phyloP scores from a whole-genome alignment of 1,140 invertebrate genomes.

The Oreohelix idahoensis region DNA sequence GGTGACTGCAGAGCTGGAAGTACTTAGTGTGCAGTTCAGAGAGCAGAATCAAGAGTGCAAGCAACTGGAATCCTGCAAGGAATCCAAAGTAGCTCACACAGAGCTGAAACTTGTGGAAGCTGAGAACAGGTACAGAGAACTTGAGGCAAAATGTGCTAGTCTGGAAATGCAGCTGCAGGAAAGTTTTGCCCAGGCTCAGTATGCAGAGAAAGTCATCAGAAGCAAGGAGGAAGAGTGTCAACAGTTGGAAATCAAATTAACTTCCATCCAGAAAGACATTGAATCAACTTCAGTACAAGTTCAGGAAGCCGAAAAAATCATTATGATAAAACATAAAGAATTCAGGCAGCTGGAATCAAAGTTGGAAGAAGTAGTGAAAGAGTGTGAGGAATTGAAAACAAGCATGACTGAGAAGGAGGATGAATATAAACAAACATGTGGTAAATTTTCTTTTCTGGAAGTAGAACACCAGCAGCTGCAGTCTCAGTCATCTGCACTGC shows the following conservation, averaged over 20 bases:
- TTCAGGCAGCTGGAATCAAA: conserved; percentile 22
- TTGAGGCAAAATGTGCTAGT: conserved; percentile 33
- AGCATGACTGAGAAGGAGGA: conserved; percentile 31
- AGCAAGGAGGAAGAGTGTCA: conserved; percentile 3
- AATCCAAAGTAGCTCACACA: conserved; percentile 16
- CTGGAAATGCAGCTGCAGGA: conserved; percentile 33
- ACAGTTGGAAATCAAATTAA: not conserved
- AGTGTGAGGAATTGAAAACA: conserved; percentile 39
- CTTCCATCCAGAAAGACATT: not conserved
- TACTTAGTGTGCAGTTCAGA: conserved; percentile 53
- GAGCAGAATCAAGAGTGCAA: conserved; percentile 8
- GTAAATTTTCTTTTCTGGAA: conserved; percentile 13
- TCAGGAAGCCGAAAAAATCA: not conserved
- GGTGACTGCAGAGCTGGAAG: conserved; percentile 48
- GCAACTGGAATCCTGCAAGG: not conserved
- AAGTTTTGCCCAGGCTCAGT: conserved; percentile 21
- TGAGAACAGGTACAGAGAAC: conserved; percentile 36
- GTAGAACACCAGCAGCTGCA: not conserved
- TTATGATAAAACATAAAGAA: conserved; percentile 12
- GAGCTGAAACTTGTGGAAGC: conserved; percentile 25
- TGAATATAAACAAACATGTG: conserved; percentile 27
- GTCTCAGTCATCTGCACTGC: not conserved
- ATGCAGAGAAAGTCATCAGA: conserved; percentile 25
- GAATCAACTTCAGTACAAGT: conserved; percentile 11
- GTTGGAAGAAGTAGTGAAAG: conserved; percentile 46